These are phyloP conservation scores for Ifrita kowaldi DNA, from an alignment of 2,113 vertebrate species.

Conservation along the genomic window DNA sequence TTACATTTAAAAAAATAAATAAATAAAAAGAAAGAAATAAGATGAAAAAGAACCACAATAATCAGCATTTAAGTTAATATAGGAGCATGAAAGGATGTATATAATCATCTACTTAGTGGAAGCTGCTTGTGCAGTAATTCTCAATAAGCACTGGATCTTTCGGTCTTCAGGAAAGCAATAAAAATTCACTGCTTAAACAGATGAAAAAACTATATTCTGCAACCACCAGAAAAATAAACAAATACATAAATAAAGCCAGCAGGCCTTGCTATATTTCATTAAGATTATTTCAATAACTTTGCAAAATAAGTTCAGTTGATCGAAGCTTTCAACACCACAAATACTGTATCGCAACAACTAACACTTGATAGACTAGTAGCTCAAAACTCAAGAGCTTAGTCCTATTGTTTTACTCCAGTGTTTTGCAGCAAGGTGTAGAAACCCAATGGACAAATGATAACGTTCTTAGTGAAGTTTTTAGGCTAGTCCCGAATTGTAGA, in stretches of 20 bases:
- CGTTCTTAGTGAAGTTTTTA: not conserved
- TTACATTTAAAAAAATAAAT: not conserved
- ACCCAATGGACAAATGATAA: not conserved
- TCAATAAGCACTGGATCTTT: constrained; percentile 5
- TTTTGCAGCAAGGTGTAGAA: not conserved
- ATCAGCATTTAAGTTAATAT: constrained; percentile 55
- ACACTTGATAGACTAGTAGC: rapidly evolving
- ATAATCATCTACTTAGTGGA: constrained; percentile 47
- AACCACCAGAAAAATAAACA: not conserved
- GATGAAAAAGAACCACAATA: not conserved
- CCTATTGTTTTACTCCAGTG: rapidly evolving
- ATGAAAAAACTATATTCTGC: not conserved
- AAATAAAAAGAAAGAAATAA: not conserved
- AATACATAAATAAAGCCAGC: not conserved
- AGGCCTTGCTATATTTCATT: not conserved
- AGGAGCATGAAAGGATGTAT: constrained; percentile 27
- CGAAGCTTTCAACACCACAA: not conserved
- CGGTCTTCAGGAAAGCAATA: not conserved
- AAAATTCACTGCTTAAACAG: not conserved
- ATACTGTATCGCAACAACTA: not conserved
- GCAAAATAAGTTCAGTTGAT: not conserved
- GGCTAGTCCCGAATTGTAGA: not conserved
- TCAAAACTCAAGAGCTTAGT: not conserved
- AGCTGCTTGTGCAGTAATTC: constrained; percentile 50
- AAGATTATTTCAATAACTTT: not conserved